Conservation (phyloP, 2,113 vertebrate genomes). For the Gambusia holbrooki region DNA sequence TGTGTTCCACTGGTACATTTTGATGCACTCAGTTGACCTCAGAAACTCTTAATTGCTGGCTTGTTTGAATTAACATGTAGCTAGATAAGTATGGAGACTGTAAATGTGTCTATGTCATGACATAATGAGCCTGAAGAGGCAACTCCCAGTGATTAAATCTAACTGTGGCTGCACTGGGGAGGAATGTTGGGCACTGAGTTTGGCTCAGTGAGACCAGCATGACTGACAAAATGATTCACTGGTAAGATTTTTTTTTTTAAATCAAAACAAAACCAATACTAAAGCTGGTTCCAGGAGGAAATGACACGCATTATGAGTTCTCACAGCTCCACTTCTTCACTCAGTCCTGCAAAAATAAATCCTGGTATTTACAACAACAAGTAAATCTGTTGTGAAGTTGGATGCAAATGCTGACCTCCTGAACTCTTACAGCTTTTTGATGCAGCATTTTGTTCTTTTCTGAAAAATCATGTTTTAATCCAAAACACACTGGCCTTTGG, state of each 20-base stretch:
- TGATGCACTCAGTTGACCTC: background rate
- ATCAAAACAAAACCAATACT: background rate
- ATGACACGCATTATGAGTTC: background rate
- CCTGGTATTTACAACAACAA: background rate
- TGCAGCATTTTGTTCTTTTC: conserved; percentile 11
- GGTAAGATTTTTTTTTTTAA: background rate
- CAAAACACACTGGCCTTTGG: conserved; percentile 11
- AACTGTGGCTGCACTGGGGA: conserved; percentile 24
- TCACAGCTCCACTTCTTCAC: background rate
- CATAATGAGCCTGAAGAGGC: conserved; percentile 47
- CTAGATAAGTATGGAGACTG: conserved; percentile 26
- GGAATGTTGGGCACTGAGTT: conserved; percentile 10
- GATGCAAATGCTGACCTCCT: conserved; percentile 10
- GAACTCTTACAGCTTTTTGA: background rate
- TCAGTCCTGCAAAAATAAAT: background rate
- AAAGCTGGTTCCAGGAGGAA: background rate
- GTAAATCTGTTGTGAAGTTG: background rate
- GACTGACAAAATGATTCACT: conserved; percentile 13
- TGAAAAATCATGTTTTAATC: conserved; percentile 13
- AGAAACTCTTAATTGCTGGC: conserved; percentile 22
- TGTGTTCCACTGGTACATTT: background rate
- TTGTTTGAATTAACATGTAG: conserved; percentile 41
- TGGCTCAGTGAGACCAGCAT: background rate
- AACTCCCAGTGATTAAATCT: conserved; percentile 64
- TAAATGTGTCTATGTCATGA: conserved; percentile 48